These are phyloP conservation scores for Pocillopora damicornis DNA, from an alignment of 64 coral and sea anemone species.

Conservation along the genomic window DNA sequence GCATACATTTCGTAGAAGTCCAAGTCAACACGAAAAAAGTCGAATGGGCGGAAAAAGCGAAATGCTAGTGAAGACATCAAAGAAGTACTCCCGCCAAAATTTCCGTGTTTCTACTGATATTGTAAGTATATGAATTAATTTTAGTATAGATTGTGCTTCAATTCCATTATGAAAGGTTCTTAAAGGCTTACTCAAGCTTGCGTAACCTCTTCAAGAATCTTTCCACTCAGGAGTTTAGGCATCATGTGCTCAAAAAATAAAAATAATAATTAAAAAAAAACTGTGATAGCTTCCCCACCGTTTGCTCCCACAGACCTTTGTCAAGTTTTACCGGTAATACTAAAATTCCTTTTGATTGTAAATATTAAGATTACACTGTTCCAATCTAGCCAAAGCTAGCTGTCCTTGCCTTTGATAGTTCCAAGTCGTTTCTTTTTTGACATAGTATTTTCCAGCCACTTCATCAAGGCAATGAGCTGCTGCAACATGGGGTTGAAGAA, in stretches of 20 bases:
- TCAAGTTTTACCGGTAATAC: slow-evolving; percentile 29
- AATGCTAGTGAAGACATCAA: no score
- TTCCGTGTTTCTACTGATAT: no score
- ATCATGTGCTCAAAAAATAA: neutral
- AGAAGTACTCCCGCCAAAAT: no score
- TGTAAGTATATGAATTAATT: no score
- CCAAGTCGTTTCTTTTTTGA: slow-evolving; percentile 32
- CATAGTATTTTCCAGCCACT: neutral
- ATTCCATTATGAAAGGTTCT: no score
- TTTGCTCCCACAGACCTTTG: slow-evolving; percentile 28
- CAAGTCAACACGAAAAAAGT: no score
- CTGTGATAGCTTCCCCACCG: neutral
- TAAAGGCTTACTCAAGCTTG: no score
- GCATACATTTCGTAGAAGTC: no score
- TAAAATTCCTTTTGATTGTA: slow-evolving; percentile 43
- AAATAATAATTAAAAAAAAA: no score
- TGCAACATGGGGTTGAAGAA: slow-evolving; percentile 24
- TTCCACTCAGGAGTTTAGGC: slow-evolving; percentile 16
- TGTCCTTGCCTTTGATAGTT: slow-evolving; percentile 58
- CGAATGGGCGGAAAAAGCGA: no score
- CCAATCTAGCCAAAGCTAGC: slow-evolving; percentile 14
- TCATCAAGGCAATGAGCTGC: slow-evolving; percentile 18
- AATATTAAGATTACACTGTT: slow-evolving; percentile 34
- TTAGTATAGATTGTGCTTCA: no score
- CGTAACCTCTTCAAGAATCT: neutral